Base-by-base conservation (phyloP, 2,888 invertebrate species). In the Bembecia ichneumoniformis region DNA sequence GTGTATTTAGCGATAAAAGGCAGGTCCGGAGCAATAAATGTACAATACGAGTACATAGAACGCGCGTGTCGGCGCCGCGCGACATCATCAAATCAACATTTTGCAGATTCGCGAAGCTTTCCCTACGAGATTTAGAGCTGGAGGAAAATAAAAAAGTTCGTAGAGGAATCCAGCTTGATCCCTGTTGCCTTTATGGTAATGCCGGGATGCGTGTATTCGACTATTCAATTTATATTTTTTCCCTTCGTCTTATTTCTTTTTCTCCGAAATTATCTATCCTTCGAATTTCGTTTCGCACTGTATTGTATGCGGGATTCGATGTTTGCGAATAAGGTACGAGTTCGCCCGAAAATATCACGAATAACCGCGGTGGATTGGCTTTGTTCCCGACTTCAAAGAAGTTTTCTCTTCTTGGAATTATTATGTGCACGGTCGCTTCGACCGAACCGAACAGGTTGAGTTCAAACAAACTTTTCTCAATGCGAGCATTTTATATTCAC, bases 111-210 rank as follows among this genome's bases (percentile, higher is more conserved):
- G 78, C 87, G 83, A 75, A 82, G 84, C 83, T 86, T 86, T 86
- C 77, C 77, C 75, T 69, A 74, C 66, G 82, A 86, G 87, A 87
- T 87, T 86, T 87, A 87, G 86, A 86, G 84, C 86, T 86, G 81
- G 84, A 82, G 82, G 84, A 86, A 86, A 87, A 87, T 87, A 87
- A 87, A 87, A 86, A 87, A 87, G 84, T 87, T 86, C 84, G 80
- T 83, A 82, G 77, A 79, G 81, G 84, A 87, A 87, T 86, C 87
- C 87, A 65, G 63, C 72, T 86, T 87, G 84, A 84, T 84, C 84
- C 84, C 83, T 77, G 83, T 82, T 80, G 84, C 84, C 83, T 84
- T 84, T 84, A 84, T 84, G 84, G 83, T 84, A 84, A 84, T 84
- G 76, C 84, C 79, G 78, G 82, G 84, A 83, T 84, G 83, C 84